A percentile compares a stretch with the other conserved stretches of the same genome.
These are phyloP conservation scores for Leiothrix lutea DNA, from an alignment of 2,113 vertebrate genomes.

Conservation along the genomic window DNA sequence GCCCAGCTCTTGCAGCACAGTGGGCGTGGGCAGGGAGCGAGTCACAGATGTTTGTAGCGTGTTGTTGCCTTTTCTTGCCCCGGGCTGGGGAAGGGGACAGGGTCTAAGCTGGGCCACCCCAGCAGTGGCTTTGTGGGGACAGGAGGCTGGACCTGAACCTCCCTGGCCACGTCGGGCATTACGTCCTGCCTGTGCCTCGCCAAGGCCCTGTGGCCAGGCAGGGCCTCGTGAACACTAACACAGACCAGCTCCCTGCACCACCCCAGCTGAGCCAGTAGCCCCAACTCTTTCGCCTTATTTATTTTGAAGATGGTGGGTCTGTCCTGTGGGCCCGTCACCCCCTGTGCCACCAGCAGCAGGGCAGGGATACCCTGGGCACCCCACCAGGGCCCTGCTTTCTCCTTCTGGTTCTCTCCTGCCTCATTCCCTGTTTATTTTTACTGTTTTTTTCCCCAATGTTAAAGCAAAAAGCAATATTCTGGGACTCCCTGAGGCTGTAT, in stretches of 20 bases:
- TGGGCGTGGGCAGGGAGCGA: accelerated
- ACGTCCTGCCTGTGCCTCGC: background rate
- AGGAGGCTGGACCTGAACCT: background rate
- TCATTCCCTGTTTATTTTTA: background rate
- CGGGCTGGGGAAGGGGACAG: background rate
- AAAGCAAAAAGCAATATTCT: slow-evolving; percentile 79
- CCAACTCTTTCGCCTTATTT: slow-evolving; percentile 47
- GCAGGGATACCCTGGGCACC: background rate
- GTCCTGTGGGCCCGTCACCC: background rate
- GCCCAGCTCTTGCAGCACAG: background rate
- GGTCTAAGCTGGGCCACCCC: background rate
- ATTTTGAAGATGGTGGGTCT: slow-evolving; percentile 2
- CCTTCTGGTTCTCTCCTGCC: background rate
- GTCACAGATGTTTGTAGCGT: background rate
- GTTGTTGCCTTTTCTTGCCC: slow-evolving; percentile 52
- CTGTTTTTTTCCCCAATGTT: background rate
- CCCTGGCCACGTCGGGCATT: background rate
- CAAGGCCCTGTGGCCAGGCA: background rate
- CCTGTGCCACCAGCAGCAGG: background rate
- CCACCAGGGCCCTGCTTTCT: background rate
- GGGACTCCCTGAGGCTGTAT: slow-evolving; percentile 5
- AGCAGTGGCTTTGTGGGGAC: background rate
- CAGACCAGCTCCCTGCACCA: background rate
- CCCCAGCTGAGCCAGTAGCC: slow-evolving; percentile 41
- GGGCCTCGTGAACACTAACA: slow-evolving; percentile 21